A percentile compares a stretch with the other conserved stretches of the same genome.
phyloP scores from a whole-genome alignment of 1,140 invertebrate species.

The Cydia splendana region DNA sequence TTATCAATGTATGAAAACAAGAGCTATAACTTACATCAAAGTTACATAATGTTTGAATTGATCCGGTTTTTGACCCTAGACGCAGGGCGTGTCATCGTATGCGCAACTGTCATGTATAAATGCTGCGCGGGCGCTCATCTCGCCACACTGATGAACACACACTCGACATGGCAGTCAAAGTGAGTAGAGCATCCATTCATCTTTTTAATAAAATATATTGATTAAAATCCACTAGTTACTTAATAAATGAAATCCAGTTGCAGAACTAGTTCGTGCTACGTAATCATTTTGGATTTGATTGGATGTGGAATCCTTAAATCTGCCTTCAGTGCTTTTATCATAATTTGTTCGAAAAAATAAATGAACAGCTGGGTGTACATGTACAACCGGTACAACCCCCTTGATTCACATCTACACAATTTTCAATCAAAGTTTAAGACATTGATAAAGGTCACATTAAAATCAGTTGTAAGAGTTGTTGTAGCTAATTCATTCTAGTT shows the following conservation, averaged over 20 bases:
- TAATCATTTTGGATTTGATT: no score
- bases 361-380: no score
- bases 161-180: constrained; percentile 64
- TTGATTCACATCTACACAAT: no score
- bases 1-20: neutral
- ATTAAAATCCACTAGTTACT: neutral
- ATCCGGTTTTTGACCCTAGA: constrained; percentile 27
- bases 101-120: constrained; percentile 51
- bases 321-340: no score
- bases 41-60: constrained; percentile 16
- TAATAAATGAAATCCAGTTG: neutral
- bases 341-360: no score
- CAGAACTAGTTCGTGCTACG: neutral
- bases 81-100: constrained; percentile 6
- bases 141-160: constrained; percentile 50
- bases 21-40: neutral
- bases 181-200: constrained; percentile 45
- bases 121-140: constrained; percentile 42
- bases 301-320: no score
- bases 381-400: no score
- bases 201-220: neutral
- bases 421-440: no score
- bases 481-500: neutral
- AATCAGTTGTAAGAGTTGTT: no score
- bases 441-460: no score